Conservation (phyloP, 1,140 invertebrate genomes). For the Archivesica marissinica region DNA sequence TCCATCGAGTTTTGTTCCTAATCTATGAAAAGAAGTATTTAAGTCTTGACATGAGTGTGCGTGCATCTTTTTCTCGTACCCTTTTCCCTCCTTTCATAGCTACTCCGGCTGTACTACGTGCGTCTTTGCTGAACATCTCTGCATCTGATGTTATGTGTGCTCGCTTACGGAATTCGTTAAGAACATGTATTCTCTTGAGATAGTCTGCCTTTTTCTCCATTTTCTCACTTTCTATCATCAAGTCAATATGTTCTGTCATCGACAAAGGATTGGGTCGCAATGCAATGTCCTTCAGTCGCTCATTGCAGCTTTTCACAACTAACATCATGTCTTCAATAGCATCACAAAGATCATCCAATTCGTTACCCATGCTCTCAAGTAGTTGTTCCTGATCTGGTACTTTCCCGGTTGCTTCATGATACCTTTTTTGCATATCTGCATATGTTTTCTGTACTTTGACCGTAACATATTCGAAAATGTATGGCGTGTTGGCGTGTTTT, state of each 20-base stretch:
- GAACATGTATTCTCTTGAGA: neutral
- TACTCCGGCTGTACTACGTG: neutral
- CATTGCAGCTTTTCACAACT: constrained; percentile 17
- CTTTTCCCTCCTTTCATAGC: neutral
- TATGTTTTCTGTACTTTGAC: constrained; percentile 48
- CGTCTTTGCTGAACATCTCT: constrained; percentile 1
- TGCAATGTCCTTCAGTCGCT: constrained; percentile 35
- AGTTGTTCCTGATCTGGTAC: neutral
- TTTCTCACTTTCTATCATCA: constrained; percentile 46
- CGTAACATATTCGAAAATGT: constrained; percentile 2
- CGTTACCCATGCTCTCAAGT: constrained; percentile 27
- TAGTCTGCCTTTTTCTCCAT: constrained; percentile 17
- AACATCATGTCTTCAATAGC: constrained; percentile 25
- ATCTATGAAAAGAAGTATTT: too few species aligned
- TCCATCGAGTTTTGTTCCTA: too few species aligned
- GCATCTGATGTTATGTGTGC: neutral
- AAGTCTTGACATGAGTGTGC: too few species aligned
- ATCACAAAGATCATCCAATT: constrained; percentile 9
- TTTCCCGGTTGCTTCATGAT: neutral
- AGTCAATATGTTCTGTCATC: constrained; percentile 38
- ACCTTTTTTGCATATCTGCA: constrained; percentile 26
- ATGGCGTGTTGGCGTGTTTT: constrained; percentile 52
- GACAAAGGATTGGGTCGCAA: constrained; percentile 30
- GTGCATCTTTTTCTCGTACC: too few species aligned
- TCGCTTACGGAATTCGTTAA: constrained; percentile 1